Conservation (phyloP, 2,888 invertebrate genomes). For the Sabatieria punctata region DNA sequence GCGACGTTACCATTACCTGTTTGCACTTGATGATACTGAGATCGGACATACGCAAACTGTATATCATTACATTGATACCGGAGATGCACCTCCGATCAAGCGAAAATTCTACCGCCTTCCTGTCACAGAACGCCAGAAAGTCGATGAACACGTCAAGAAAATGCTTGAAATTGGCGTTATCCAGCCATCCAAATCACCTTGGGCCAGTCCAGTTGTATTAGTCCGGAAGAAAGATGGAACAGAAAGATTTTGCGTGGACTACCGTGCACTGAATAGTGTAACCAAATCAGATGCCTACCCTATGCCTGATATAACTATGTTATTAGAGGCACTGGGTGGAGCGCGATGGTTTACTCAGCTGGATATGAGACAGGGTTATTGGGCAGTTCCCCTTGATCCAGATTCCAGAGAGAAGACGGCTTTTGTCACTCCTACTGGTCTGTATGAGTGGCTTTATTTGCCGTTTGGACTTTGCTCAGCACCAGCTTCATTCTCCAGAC, state of each 20-base stretch:
- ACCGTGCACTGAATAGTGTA: constrained; percentile 9
- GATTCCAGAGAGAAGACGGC: constrained; percentile 8
- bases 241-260: constrained; percentile 12
- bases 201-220: background rate
- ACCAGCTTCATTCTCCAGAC: constrained; percentile 9
- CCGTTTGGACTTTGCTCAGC: constrained; percentile 11
- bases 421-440: constrained; percentile 8
- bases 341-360: constrained; percentile 6
- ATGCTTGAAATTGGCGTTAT: background rate
- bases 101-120: constrained; percentile 1
- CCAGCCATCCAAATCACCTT: background rate
- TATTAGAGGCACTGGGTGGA: constrained; percentile 8
- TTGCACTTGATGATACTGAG: too few species aligned
- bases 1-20: too few species aligned
- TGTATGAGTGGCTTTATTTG: constrained; percentile 7
- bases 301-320: constrained; percentile 7
- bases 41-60: too few species aligned
- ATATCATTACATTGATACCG: background rate
- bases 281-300: constrained; percentile 5
- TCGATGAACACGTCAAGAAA: background rate
- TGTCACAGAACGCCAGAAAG: background rate
- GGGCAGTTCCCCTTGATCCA: constrained; percentile 9
- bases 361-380: constrained; percentile 12
- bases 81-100: background rate
- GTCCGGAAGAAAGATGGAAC: constrained; percentile 7